Percentiles rank a stretch among this genome's conserved stretches.
phyloP scores from a whole-genome alignment of 2,888 invertebrate genomes.

The Panzeria rudis region DNA sequence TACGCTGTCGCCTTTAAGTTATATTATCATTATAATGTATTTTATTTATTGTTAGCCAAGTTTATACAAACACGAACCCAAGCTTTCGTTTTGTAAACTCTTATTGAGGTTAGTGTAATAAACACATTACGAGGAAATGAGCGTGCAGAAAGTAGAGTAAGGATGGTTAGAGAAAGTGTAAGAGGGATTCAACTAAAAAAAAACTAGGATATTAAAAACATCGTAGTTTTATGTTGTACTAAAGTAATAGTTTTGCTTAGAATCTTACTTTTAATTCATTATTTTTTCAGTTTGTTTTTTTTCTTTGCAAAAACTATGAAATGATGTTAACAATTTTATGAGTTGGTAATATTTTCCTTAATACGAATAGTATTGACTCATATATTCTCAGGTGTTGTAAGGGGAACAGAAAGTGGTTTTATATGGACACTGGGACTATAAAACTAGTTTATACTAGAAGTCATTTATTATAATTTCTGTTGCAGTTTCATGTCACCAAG shows the following conservation, averaged over 20 bases:
- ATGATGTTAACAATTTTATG: constrained; percentile 8
- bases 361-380: background rate
- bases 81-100: background rate
- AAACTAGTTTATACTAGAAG: constrained; percentile 21
- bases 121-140: constrained; percentile 14
- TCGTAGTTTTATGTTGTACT: background rate
- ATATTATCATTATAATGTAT: constrained; percentile 60
- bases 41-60: constrained; percentile 51
- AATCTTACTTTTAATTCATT: background rate
- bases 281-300: no score
- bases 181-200: background rate
- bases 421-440: constrained; percentile 44
- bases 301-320: no score
- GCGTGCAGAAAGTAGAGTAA: background rate
- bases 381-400: constrained; percentile 56
- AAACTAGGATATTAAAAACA: constrained; percentile 7
- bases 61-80: constrained; percentile 18
- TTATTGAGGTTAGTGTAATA: constrained; percentile 33
- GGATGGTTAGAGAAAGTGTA: background rate
- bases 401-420: constrained; percentile 53
- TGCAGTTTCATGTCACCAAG: background rate
- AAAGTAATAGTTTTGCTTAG: background rate
- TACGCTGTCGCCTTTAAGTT: constrained; percentile 64
- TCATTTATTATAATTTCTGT: background rate
- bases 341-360: background rate